A percentile compares a stretch with the other conserved stretches of the same genome.
Evolutionary conservation across 2,888 invertebrate genomes (phyloP).

Genomic region (Troglohyphantes excavatus): DNA sequence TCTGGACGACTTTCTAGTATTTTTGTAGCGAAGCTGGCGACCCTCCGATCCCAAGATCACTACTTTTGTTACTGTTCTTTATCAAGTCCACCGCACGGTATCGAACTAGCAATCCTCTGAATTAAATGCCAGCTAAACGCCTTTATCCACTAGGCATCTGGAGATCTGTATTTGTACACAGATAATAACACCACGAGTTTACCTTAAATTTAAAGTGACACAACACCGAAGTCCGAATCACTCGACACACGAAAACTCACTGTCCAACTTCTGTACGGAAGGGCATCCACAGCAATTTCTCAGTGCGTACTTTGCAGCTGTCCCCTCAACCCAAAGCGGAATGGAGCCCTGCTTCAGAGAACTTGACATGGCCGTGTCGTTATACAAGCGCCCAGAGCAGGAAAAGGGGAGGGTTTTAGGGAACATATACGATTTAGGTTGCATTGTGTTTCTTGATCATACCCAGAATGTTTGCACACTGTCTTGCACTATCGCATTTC

Average conservation of each 20-base stretch:
- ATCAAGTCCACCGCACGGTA: too few relatives aligned
- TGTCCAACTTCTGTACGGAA: not conserved
- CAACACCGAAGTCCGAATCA: too few relatives aligned
- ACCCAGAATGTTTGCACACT: constrained; percentile 48
- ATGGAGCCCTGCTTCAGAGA: not conserved
- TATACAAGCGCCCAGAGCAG: not conserved
- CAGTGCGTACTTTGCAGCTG: not conserved
- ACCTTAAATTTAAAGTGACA: too few relatives aligned
- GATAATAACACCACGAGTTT: too few relatives aligned
- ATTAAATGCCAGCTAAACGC: too few relatives aligned
- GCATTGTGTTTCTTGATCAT: constrained; percentile 39
- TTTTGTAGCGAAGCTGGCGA: too few relatives aligned
- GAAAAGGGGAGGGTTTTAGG: not conserved
- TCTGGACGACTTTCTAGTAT: too few relatives aligned
- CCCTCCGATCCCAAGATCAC: too few relatives aligned
- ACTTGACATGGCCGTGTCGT: constrained; percentile 25
- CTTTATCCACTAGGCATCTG: too few relatives aligned
- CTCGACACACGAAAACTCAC: not conserved
- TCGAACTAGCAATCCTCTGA: too few relatives aligned
- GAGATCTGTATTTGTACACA: too few relatives aligned
- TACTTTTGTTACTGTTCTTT: too few relatives aligned
- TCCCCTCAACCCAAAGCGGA: not conserved
- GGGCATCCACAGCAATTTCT: not conserved
- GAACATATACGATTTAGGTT: constrained; percentile 22
- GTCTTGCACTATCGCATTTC: constrained; percentile 18